A percentile compares a stretch with the other conserved stretches of the same genome.
Conservation (phyloP, 2,113 vertebrate genomes). For the Callipepla squamata region DNA sequence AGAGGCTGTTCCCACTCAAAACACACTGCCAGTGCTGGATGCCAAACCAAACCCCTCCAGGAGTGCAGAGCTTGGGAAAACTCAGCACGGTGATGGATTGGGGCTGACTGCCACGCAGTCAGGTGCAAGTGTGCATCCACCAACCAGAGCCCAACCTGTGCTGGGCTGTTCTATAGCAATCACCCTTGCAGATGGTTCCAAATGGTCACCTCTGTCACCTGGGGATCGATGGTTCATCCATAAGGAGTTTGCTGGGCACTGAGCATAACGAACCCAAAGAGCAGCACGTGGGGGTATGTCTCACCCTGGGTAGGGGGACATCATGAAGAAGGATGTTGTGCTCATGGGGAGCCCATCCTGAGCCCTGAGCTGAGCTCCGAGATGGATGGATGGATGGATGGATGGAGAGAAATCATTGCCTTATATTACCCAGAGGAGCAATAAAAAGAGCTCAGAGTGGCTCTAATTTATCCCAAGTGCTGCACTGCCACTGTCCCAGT, state of each 20-base stretch:
- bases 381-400: too few relatives aligned
- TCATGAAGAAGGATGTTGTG: neutral
- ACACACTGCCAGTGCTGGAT: neutral
- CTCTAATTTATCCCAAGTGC: neutral
- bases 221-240: constrained; percentile 12
- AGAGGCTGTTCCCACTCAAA: neutral
- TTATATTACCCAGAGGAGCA: neutral
- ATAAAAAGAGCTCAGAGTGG: neutral
- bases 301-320: neutral
- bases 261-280: neutral
- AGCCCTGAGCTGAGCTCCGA: neutral
- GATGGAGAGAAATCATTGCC: neutral
- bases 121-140: too few relatives aligned
- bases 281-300: too few relatives aligned
- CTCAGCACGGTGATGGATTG: neutral
- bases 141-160: neutral
- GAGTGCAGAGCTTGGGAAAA: neutral
- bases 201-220: neutral
- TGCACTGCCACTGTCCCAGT: neutral
- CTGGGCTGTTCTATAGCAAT: neutral
- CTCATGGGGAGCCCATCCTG: neutral
- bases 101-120: too few relatives aligned
- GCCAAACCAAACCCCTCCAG: neutral
- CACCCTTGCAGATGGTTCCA: neutral
- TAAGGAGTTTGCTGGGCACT: neutral